Base-by-base conservation (phyloP, 2,113 vertebrate species). In the Misgurnus anguillicaudatus region DNA sequence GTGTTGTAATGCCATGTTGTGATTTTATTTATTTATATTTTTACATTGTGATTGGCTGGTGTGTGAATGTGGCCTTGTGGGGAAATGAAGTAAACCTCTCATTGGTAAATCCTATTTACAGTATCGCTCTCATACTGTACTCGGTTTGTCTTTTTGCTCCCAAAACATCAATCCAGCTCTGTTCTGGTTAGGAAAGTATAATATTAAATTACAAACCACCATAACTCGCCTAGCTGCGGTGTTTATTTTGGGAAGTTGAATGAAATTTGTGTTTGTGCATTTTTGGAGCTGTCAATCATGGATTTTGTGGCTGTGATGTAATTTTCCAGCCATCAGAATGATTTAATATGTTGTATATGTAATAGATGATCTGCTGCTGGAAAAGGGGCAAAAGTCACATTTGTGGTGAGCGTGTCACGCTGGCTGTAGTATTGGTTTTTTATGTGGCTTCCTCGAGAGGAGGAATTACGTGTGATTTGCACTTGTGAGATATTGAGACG, bases 401-500 rank as follows among this genome's bases (percentile, higher is more conserved):
- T 13, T 69, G 65, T 4, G 67, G 24, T 36, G 36, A 17, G 31
- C 8, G 36, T 19, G 63, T 66, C 9, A n/a, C 17, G 10, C 6
- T 24, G 80, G 5, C 21, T 77, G 72, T 78, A 51, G 68, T 42
- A 58, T 76, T 80, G 70, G 72, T 60, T 79, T 83, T 85, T 84
- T 83, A 66, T 84, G 79, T 79, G 62, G 51, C 65, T 62, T 62
- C 62, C 48, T 69, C 69, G 67, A 67, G 55, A 65, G 66, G 7
- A 53, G 76, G 71, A 82, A 82, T 82, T 76, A 69, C 31, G 66
- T 57, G 48, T 51, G 82, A 85, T 80, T 64, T 78, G 19, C 21
- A n/a, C 65, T 14, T 45, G 16, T 71, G 62, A 85, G 85, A 82
- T 82, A 79, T 51, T 53, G 80, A 87, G 85, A 79, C 76, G 70